Base-by-base conservation (phyloP, 2,888 invertebrate genomes). In the Plusia festucae region DNA sequence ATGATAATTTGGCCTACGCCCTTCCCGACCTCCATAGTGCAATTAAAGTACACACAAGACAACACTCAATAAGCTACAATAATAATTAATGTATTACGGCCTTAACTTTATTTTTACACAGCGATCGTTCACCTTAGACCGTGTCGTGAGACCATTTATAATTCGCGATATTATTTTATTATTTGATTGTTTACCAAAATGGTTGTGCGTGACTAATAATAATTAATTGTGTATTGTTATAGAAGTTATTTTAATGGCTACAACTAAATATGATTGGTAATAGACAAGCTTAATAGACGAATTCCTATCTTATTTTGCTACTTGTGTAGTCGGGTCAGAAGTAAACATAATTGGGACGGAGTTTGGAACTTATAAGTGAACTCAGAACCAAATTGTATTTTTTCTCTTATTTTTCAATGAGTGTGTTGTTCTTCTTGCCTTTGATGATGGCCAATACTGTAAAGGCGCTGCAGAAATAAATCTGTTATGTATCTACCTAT, bases 41-140 rank as follows among this genome's bases (percentile, higher is more conserved):
- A 70, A 77, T 71, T 63, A 69, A 51, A 60, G 51, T 20, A 44
- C 15, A 40, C 44, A 58, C 18, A 55, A 40, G 73, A 68, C 64
- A 68, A 65, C 65, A 68, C 53, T 58, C 34, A 44, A 64, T 69
- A 65, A 30, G 16, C 68, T 49, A 65, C 79, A 85, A n/a, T n/a
- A n/a, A n/a, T n/a, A n/a, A 83, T 87, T 85, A 84, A 81, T 80
- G 67, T 83, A 81, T 69, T 62, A 57, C 68, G 90, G 69, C 90
- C 90, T 90, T 88, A 87, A 84, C 84, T 86, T 90, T 89, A 90
- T 90, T 90, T 89, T 88, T 86, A 83, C 82, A 82, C 85, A 66
- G 62, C 73, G 68, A 84, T 83, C 88, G 84, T 89, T 89, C 87
- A 90, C 87, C 88, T 85, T 83, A 82, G 56, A 6, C 44, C 57